Conservation (phyloP, 2,888 invertebrate species). For the Pterostichus niger region DNA sequence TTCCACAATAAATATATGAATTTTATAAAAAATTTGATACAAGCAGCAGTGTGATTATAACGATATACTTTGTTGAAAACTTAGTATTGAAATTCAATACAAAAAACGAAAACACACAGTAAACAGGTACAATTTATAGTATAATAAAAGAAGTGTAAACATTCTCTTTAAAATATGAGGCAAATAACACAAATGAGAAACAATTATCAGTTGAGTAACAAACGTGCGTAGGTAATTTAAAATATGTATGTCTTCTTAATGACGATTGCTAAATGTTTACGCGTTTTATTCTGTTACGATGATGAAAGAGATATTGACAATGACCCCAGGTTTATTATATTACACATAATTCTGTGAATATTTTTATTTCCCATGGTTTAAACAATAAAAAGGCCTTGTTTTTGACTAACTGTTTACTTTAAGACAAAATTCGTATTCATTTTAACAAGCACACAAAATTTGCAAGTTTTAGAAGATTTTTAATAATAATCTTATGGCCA, state of each 20-base stretch:
- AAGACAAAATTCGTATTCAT: not conserved
- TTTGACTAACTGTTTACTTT: slow-evolving; percentile 17
- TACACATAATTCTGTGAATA: slow-evolving; percentile 23
- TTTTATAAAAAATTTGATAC: too few relatives aligned
- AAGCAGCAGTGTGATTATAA: too few relatives aligned
- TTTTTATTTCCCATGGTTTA: slow-evolving; percentile 19
- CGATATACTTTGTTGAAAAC: too few relatives aligned
- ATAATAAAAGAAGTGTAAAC: not conserved
- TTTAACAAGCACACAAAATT: not conserved
- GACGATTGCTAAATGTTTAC: slow-evolving; percentile 11
- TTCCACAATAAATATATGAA: too few relatives aligned
- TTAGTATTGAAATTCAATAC: too few relatives aligned
- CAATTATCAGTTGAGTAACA: too few relatives aligned
- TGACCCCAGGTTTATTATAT: slow-evolving; percentile 2
- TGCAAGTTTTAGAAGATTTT: not conserved
- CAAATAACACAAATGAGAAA: too few relatives aligned
- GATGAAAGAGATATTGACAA: slow-evolving; percentile 13
- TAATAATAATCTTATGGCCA: not conserved
- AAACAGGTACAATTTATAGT: not conserved
- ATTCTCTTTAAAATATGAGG: too few relatives aligned
- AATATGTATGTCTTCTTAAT: not conserved
- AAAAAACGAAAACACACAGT: too few relatives aligned
- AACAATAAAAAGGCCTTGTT: not conserved
- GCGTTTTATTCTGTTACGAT: not conserved
- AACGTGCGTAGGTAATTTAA: too few relatives aligned